Base-by-base conservation (phyloP, 2,888 invertebrate genomes). In the Branchellion lobata region DNA sequence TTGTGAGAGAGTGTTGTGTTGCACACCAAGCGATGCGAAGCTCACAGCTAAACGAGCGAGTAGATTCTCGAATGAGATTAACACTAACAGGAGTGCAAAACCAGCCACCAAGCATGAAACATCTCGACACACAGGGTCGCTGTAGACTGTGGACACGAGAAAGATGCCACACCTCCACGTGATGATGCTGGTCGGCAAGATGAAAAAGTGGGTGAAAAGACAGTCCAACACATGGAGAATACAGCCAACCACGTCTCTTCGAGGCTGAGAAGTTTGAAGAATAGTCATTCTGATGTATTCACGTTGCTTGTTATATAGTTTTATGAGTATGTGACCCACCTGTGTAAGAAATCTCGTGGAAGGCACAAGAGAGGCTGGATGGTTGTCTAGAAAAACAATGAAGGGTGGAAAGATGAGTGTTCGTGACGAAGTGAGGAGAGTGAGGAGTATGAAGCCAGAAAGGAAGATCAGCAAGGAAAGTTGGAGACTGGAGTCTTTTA, bases 151-250 rank as follows among this genome's bases (percentile, higher is more conserved):
- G n/a, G 51, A 61, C 29, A 80, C 24, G 1, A 79, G 3, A 18
- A 1, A 36, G 57, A 82, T 33, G 31, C 34, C 53, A 61, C 79
- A 36, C 36, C 81, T 71, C 82, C 82, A 82, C 5, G 69, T 31
- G 11, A 80, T 3, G 18, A 82, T 80, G 24, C 79, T 75, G 5
- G 79, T 1, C n/a, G 82, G 80, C n/a, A 77, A 27, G 21, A 80
- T 53, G 77, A 79, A 5, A 77, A 80, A 81, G 24, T 82, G 81
- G n/a, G 80, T 80, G 68, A 82, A 79, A 21, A 71, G 8, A 27
- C 57, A 18, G 75, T 82, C 82, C 29, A 81, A 47, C 1, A 36
- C 24, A 72, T 82, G 81, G 33, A 53, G 29, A 3, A 72, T 1
- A 40, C 57, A n/a, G 33, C n/a, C 53, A 33, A 5, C 21, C 3